These are phyloP conservation scores for Lanius ludovicianus DNA, from an alignment of 2,113 vertebrate species.

Conservation along the genomic window DNA sequence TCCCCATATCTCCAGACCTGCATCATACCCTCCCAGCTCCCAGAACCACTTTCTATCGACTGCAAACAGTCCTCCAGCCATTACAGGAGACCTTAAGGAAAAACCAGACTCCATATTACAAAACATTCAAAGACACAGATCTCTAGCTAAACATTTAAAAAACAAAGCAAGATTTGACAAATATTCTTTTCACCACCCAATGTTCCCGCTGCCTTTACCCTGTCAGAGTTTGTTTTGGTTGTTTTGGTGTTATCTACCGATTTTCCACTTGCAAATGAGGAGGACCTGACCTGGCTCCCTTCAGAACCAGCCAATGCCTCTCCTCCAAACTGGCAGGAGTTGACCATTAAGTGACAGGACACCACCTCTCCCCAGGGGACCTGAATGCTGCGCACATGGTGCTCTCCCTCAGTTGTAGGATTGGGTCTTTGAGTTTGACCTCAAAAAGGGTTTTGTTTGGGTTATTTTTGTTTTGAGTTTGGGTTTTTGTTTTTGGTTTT, in stretches of 20 bases:
- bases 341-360: background rate
- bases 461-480: background rate
- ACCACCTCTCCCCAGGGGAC: background rate
- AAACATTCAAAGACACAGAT: constrained; percentile 31
- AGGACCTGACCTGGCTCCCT: constrained; percentile 5
- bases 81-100: constrained; percentile 91
- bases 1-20: constrained; percentile 87
- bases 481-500: background rate
- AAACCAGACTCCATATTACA: constrained; percentile 62
- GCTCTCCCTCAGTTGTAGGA: background rate
- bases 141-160: constrained; percentile 8
- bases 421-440: background rate
- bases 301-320: background rate
- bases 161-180: constrained; percentile 25
- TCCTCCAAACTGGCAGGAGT: background rate
- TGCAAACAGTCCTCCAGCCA: constrained; percentile 96
- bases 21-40: constrained; percentile 84
- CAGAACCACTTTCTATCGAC: constrained; percentile 98
- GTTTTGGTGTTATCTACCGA: background rate
- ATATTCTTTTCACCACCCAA: background rate
- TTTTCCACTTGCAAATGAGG: background rate
- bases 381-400: background rate
- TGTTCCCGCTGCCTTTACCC: background rate
- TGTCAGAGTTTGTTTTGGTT: background rate
- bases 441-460: background rate